Evolutionary conservation across 2,888 invertebrate genomes (phyloP).

Genomic region (Phengaris arion): DNA sequence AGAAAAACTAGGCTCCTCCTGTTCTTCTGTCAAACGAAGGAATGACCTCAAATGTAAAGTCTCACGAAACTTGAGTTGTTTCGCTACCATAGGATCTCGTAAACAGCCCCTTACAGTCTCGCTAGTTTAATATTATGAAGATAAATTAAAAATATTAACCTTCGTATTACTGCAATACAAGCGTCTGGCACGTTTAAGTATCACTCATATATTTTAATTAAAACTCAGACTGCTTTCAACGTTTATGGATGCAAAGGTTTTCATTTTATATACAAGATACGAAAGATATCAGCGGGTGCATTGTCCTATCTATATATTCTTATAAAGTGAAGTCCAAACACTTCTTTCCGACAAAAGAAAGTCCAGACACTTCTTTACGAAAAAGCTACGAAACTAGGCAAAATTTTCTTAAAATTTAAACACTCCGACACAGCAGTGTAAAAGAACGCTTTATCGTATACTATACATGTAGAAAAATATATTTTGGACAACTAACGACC

Average conservation of each 20-base stretch:
- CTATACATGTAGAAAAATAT: no score
- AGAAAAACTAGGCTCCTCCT: no score
- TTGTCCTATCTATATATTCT: neutral
- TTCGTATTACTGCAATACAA: neutral
- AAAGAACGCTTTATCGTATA: no score
- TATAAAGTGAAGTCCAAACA: neutral
- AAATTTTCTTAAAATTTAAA: no score
- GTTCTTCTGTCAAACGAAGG: neutral
- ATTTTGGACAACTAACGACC: no score
- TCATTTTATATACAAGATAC: constrained; percentile 1
- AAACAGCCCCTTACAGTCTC: neutral
- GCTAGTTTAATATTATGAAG: neutral
- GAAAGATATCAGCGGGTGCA: neutral
- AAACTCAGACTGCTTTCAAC: constrained; percentile 10
- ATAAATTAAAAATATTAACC: constrained; percentile 9
- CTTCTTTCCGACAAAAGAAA: neutral
- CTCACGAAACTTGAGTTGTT: neutral
- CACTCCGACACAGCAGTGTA: no score
- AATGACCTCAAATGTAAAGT: neutral
- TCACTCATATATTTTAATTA: constrained; percentile 14
- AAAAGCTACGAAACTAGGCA: no score
- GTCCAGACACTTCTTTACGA: neutral
- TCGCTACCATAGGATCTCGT: neutral
- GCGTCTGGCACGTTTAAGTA: constrained; percentile 21
- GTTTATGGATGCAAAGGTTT: neutral